Conservation (phyloP, 2,888 invertebrate genomes). For the Drosophila kuntzei region DNA sequence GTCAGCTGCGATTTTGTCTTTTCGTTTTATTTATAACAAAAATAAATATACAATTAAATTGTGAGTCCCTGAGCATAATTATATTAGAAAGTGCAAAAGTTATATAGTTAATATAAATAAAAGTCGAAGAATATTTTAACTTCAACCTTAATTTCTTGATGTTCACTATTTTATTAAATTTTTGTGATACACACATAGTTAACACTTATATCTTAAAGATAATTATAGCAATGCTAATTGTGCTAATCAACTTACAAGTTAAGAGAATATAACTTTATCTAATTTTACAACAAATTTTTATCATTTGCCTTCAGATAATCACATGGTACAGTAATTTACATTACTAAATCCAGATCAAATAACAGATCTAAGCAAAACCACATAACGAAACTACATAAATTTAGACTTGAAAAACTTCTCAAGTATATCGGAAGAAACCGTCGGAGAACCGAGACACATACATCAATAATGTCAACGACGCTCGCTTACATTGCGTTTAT, state of each 20-base stretch:
- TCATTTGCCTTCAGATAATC: slow-evolving; percentile 22
- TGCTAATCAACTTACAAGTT: slow-evolving; percentile 5
- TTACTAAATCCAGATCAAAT: slow-evolving; percentile 20
- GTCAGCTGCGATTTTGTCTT: slow-evolving; percentile 14
- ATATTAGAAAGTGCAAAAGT: neutral
- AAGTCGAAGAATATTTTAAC: too few relatives aligned
- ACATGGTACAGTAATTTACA: slow-evolving; percentile 13
- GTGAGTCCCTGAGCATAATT: slow-evolving; percentile 24
- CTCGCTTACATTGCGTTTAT: slow-evolving; percentile 73
- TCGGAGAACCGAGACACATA: slow-evolving; percentile 13
- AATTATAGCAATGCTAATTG: slow-evolving; percentile 1
- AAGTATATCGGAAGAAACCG: slow-evolving; percentile 9
- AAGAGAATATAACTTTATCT: slow-evolving; percentile 1
- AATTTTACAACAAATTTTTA: too few relatives aligned
- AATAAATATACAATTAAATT: neutral
- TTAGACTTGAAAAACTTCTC: neutral
- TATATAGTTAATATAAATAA: too few relatives aligned
- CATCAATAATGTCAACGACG: slow-evolving; percentile 56
- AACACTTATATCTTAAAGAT: neutral
- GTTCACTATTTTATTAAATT: too few relatives aligned
- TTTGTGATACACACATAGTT: neutral
- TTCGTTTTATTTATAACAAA: too few relatives aligned
- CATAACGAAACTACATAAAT: neutral
- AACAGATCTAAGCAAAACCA: slow-evolving; percentile 26
- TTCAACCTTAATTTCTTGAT: too few relatives aligned